Conservation (phyloP, 2,113 vertebrate species). For the Epinephelus lanceolatus region DNA sequence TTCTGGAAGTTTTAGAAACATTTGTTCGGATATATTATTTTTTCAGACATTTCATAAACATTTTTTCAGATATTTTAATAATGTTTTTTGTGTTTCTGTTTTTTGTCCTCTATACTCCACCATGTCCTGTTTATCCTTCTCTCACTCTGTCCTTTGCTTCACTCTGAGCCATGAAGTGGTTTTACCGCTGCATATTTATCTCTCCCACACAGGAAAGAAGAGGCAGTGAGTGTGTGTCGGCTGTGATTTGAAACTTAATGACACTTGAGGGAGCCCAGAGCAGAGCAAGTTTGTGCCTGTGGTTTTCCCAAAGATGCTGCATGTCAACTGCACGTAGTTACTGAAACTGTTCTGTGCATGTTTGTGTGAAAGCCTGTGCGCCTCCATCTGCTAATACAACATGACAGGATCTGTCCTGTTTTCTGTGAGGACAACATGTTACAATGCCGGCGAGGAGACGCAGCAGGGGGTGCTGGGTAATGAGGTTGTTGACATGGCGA, state of each 20-base stretch:
- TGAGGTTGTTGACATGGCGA: constrained; percentile 70
- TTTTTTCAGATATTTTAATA: no score
- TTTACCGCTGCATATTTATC: constrained; percentile 10
- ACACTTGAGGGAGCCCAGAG: constrained; percentile 14
- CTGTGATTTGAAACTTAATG: constrained; percentile 38
- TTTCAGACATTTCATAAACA: no score
- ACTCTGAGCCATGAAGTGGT: constrained; percentile 3
- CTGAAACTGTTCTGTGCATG: background rate
- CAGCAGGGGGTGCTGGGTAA: constrained; percentile 78
- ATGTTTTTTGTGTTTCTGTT: background rate
- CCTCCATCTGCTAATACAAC: constrained; percentile 15
- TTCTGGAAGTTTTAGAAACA: no score
- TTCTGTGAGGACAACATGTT: constrained; percentile 17
- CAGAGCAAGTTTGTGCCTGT: background rate
- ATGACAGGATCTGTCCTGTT: constrained; percentile 40
- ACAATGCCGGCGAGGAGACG: background rate
- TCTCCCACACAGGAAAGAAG: constrained; percentile 23
- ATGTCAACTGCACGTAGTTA: constrained; percentile 15
- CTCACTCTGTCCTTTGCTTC: background rate
- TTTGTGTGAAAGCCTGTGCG: background rate
- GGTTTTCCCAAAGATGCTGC: background rate
- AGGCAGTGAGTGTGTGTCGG: background rate
- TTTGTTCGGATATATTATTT: no score
- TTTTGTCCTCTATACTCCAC: background rate
- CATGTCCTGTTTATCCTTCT: constrained; percentile 36